Evolutionary conservation across 2,113 vertebrate genomes (phyloP).

Genomic region (Leucopternis melanops): DNA sequence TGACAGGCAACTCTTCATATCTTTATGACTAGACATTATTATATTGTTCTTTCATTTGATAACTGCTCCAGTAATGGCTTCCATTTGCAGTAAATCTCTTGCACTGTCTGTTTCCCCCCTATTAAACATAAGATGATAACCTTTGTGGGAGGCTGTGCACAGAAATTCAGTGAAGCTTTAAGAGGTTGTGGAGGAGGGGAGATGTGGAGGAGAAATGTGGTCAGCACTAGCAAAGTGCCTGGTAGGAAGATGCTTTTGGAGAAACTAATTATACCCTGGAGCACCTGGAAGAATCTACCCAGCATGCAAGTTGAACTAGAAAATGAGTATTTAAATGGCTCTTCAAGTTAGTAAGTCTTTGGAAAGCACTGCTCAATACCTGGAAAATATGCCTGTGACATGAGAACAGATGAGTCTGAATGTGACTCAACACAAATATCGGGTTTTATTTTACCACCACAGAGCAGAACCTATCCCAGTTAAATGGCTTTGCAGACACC

Average conservation of each 20-base stretch:
- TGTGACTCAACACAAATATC: neutral
- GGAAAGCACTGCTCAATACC: neutral
- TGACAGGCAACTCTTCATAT: conserved; percentile 32
- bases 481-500: neutral
- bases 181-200: neutral
- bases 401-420: neutral
- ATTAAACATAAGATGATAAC: conserved; percentile 42
- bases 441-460: neutral
- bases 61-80: conserved; percentile 48
- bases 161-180: neutral
- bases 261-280: conserved; percentile 10
- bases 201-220: neutral
- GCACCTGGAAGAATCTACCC: neutral
- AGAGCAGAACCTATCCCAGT: neutral
- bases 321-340: conserved; percentile 41
- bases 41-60: conserved; percentile 63
- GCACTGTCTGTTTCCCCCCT: neutral
- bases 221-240: neutral
- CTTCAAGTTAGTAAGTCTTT: neutral
- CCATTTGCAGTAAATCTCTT: conserved; percentile 60
- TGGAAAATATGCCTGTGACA: neutral
- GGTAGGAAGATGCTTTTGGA: conserved; percentile 3
- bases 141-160: neutral
- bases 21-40: conserved; percentile 44
- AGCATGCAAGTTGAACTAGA: neutral